A percentile compares a stretch with the other conserved stretches of the same genome.
Conservation (phyloP, 2,797 vertebrate species). For the Hippopotamyrus pictus region DNA sequence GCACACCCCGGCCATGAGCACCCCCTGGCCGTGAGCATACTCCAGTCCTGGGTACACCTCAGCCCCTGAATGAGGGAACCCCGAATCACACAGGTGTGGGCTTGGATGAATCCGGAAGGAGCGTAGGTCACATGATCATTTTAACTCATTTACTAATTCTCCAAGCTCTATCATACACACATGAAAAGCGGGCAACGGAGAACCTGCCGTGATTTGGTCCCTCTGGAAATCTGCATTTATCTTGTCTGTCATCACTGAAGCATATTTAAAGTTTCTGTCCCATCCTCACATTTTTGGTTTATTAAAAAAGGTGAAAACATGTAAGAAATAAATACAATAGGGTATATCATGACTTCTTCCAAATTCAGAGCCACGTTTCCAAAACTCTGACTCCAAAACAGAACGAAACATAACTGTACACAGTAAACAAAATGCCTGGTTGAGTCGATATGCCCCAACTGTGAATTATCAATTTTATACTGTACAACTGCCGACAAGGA, state of each 20-base stretch:
- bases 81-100: background rate
- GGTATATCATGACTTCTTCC: slow-evolving; percentile 27
- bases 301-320: slow-evolving; percentile 36
- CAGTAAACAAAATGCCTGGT: slow-evolving; percentile 56
- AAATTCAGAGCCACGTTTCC: slow-evolving; percentile 47
- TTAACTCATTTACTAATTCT: background rate
- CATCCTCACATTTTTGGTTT: slow-evolving; percentile 51
- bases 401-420: slow-evolving; percentile 50
- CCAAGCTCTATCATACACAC: slow-evolving; percentile 14
- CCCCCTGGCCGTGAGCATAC: no score
- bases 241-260: background rate
- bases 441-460: slow-evolving; percentile 47
- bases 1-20: background rate
- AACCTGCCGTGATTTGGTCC: background rate
- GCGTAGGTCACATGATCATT: background rate
- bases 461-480: slow-evolving; percentile 54
- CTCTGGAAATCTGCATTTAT: background rate
- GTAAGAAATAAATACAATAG: slow-evolving; percentile 49
- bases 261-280: background rate
- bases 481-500: slow-evolving; percentile 44
- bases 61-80: background rate
- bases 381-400: slow-evolving; percentile 27
- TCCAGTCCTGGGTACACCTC: background rate
- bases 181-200: slow-evolving; percentile 19
- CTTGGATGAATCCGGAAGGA: background rate